Percentiles rank a stretch among this genome's conserved stretches.
Evolutionary conservation across 1,140 invertebrate species (phyloP).

Genomic region (Eurosta solidaginis): DNA sequence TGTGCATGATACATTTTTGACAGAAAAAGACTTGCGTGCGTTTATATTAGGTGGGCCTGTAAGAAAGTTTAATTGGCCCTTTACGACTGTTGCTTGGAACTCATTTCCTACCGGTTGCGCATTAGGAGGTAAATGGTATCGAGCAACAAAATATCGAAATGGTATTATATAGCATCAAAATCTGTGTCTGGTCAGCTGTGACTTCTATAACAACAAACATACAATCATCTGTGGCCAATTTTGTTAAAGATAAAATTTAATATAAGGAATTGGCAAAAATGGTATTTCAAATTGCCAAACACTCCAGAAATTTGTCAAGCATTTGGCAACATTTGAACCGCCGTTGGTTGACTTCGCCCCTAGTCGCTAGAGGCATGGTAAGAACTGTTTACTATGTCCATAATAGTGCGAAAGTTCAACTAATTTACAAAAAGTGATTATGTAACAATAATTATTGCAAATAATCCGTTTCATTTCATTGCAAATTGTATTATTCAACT

Average conservation of each 20-base stretch:
- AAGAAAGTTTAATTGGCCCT: too few species aligned
- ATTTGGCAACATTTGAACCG: slow-evolving; percentile 48
- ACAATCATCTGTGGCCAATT: neutral
- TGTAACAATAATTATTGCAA: slow-evolving; percentile 8
- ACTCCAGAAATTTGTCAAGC: slow-evolving; percentile 41
- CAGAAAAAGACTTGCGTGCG: too few species aligned
- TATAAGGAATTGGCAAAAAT: slow-evolving; percentile 35
- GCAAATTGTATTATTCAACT: too few species aligned
- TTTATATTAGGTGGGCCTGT: too few species aligned
- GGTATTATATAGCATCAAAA: neutral
- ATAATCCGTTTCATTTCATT: neutral
- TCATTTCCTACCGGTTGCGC: too few species aligned
- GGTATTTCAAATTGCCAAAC: slow-evolving; percentile 51
- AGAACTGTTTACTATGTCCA: slow-evolving; percentile 28
- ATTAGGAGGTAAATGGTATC: too few species aligned
- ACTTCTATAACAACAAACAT: neutral
- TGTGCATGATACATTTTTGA: too few species aligned
- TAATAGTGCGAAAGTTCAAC: neutral
- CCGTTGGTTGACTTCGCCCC: slow-evolving; percentile 43
- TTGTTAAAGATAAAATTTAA: neutral
- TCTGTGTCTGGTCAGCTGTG: neutral
- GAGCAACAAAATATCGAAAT: too few species aligned
- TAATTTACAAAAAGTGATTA: neutral
- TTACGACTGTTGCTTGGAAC: too few species aligned
- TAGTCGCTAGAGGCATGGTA: slow-evolving; percentile 49